phyloP scores from a whole-genome alignment of 2,113 vertebrate genomes.

The Dolichallabes microphthalmus region DNA sequence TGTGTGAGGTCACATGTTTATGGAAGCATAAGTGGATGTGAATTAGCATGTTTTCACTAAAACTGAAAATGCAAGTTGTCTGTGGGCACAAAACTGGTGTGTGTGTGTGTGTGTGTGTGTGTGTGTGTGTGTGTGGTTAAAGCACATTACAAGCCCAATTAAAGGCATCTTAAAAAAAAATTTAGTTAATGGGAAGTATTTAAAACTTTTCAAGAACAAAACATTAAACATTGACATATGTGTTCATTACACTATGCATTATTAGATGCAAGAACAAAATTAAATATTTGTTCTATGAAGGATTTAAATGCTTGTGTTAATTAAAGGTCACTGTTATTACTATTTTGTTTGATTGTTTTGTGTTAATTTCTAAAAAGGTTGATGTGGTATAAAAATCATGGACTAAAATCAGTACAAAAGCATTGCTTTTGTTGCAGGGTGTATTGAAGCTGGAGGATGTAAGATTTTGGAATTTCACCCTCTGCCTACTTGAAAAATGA shows the following conservation, averaged over 20 bases:
- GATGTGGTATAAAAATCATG: background rate
- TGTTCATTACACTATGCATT: background rate
- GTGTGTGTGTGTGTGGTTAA: background rate
- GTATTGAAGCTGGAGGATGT: background rate
- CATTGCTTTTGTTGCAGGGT: too few species aligned
- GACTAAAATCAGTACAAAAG: background rate
- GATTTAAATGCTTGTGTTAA: background rate
- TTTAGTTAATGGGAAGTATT: background rate
- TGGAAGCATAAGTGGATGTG: constrained; percentile 13
- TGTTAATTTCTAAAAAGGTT: background rate
- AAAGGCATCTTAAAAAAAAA: too few species aligned
- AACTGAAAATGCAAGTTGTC: background rate
- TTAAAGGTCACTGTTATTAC: background rate
- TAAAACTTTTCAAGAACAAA: background rate
- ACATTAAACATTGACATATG: background rate
- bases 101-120: too few species aligned
- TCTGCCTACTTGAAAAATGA: background rate
- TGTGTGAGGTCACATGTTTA: constrained; percentile 28
- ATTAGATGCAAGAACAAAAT: background rate
- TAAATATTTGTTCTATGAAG: background rate
- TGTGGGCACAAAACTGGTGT: background rate
- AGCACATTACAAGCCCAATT: background rate
- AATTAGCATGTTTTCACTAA: background rate
- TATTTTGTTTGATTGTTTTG: background rate
- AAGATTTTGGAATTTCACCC: background rate